Conservation (phyloP, 1,140 invertebrate genomes). For the Drosophila obscura region DNA sequence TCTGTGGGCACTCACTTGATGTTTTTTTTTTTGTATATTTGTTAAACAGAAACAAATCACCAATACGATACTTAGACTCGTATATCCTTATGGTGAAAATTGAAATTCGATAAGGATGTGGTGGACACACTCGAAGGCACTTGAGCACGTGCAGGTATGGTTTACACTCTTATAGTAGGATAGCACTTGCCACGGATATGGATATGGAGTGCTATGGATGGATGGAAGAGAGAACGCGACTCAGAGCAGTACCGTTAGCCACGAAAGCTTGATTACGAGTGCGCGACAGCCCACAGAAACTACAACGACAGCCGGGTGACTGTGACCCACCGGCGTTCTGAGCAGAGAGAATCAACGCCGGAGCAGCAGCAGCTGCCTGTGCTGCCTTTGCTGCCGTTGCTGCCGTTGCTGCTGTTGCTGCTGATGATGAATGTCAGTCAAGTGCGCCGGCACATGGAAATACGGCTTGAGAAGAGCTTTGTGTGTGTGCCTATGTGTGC, state of each 20-base stretch:
- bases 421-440: slow-evolving; percentile 52
- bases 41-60: slow-evolving; percentile 50
- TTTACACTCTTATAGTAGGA: not conserved
- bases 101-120: slow-evolving; percentile 46
- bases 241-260: slow-evolving; percentile 58
- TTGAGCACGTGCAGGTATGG: slow-evolving; percentile 36
- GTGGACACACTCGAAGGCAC: slow-evolving; percentile 29
- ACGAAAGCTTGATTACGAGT: slow-evolving; percentile 67
- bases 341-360: slow-evolving; percentile 3
- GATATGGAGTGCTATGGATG: slow-evolving; percentile 1
- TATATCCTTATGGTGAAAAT: slow-evolving; percentile 25
- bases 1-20: slow-evolving; percentile 37
- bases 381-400: not conserved
- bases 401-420: slow-evolving; percentile 3
- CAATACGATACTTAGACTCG: not conserved
- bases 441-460: slow-evolving; percentile 32
- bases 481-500: slow-evolving; percentile 2
- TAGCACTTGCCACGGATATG: not conserved
- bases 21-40: slow-evolving; percentile 12
- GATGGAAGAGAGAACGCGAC: slow-evolving; percentile 10
- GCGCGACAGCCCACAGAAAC: slow-evolving; percentile 14
- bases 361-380: not conserved
- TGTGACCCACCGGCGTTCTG: slow-evolving; percentile 7
- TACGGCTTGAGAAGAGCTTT: slow-evolving; percentile 36
- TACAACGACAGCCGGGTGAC: slow-evolving; percentile 31